phyloP scores from a whole-genome alignment of 1,140 invertebrate genomes.

The Drosophila santomea region DNA sequence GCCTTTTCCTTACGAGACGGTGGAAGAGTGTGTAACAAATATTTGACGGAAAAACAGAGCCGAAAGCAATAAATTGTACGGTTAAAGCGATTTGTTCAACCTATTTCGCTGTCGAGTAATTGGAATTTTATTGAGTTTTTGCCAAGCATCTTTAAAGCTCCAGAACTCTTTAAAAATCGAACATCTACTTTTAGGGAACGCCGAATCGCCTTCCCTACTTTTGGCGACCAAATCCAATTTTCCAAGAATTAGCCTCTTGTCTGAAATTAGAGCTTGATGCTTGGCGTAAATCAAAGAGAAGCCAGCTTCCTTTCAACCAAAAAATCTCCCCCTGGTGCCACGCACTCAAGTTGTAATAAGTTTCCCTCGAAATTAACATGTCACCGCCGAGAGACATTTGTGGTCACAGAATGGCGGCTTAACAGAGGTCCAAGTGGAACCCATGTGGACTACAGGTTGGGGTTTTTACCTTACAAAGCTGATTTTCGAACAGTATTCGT shows the following conservation, averaged over 20 bases:
- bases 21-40: slow-evolving; percentile 62
- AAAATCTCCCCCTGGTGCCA: slow-evolving; percentile 3
- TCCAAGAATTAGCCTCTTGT: slow-evolving; percentile 68
- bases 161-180: slow-evolving; percentile 6
- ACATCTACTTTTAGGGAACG: slow-evolving; percentile 1
- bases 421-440: slow-evolving; percentile 16
- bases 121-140: slow-evolving; percentile 71
- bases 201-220: slow-evolving; percentile 2
- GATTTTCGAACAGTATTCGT: background rate
- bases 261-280: slow-evolving; percentile 62
- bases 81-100: slow-evolving; percentile 79
- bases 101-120: slow-evolving; percentile 49
- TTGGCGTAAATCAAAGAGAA: slow-evolving; percentile 64
- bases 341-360: slow-evolving; percentile 64
- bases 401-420: slow-evolving; percentile 36
- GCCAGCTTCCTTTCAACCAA: background rate
- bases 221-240: slow-evolving; percentile 56
- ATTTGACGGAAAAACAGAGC: slow-evolving; percentile 61
- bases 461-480: background rate
- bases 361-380: slow-evolving; percentile 77
- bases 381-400: slow-evolving; percentile 77
- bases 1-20: slow-evolving; percentile 15
- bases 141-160: slow-evolving; percentile 21
- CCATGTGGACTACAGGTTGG: slow-evolving; percentile 21
- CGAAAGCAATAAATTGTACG: slow-evolving; percentile 81